Evolutionary conservation across 2,113 vertebrate genomes (phyloP).

Genomic region (Anhinga anhinga): DNA sequence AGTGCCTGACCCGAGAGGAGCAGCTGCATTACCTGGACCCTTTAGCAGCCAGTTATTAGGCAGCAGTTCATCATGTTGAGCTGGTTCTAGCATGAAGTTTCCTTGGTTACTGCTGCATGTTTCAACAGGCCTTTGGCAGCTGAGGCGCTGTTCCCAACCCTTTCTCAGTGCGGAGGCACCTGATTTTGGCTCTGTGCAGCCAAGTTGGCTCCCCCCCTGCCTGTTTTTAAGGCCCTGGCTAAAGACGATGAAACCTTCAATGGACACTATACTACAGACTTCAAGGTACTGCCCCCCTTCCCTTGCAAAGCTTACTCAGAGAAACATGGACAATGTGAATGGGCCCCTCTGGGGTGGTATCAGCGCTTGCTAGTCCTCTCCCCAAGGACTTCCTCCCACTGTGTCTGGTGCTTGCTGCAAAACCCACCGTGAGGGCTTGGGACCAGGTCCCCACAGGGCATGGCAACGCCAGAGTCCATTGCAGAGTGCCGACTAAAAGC

Average conservation of each 20-base stretch:
- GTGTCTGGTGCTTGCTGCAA: background rate
- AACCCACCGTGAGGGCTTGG: background rate
- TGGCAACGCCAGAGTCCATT: background rate
- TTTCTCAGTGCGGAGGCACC: background rate
- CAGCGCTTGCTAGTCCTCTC: background rate
- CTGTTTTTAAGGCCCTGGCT: background rate
- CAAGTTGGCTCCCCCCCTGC: background rate
- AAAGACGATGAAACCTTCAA: background rate
- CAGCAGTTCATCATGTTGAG: constrained; percentile 5
- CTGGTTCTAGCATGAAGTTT: constrained; percentile 3
- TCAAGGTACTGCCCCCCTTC: background rate
- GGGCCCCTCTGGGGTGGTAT: background rate
- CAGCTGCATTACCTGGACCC: background rate
- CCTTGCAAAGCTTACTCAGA: background rate
- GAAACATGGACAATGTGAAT: fast-evolving
- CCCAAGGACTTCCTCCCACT: background rate
- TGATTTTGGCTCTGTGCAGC: background rate
- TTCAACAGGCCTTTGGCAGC: background rate
- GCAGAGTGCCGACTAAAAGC: background rate
- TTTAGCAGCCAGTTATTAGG: background rate
- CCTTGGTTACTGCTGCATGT: constrained; percentile 27
- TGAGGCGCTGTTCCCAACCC: background rate
- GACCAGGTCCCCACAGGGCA: background rate
- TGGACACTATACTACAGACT: background rate
- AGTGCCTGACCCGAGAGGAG: background rate